Conservation (phyloP, 2,888 invertebrate species). For the Mamestra brassicae region DNA sequence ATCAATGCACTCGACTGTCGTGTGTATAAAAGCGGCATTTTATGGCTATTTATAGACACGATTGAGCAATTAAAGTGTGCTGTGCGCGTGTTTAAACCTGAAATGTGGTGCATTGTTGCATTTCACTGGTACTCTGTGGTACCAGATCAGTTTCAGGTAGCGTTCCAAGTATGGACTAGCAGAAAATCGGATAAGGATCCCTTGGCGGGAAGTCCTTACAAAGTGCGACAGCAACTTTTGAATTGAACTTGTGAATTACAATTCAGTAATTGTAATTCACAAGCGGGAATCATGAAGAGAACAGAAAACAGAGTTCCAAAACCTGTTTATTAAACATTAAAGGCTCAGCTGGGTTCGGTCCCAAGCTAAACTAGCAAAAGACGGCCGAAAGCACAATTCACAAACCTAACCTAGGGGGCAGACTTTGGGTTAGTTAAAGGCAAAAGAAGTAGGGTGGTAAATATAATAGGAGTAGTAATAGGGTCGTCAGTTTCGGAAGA, state of each 20-base stretch:
- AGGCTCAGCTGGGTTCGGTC: neutral
- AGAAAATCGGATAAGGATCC: too few relatives aligned
- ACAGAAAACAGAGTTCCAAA: too few relatives aligned
- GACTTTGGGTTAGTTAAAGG: too few relatives aligned
- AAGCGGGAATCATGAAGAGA: too few relatives aligned
- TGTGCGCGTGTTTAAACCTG: neutral
- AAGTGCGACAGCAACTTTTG: too few relatives aligned
- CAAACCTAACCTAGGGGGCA: neutral
- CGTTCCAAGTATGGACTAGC: neutral
- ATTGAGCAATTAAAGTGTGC: conserved; percentile 27
- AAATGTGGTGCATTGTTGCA: neutral
- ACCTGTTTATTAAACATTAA: too few relatives aligned
- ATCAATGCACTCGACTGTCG: neutral
- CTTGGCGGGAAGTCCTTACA: too few relatives aligned
- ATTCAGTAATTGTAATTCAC: too few relatives aligned
- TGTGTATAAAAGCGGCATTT: conserved; percentile 14
- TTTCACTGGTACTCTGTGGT: conserved; percentile 8
- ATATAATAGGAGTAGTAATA: neutral
- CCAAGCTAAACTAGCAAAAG: neutral
- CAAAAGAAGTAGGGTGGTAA: neutral
- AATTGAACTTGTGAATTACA: too few relatives aligned
- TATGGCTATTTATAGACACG: conserved; percentile 19
- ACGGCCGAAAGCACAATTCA: neutral
- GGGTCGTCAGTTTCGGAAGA: too few relatives aligned
- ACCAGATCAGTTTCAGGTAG: neutral